These are phyloP conservation scores for Tenebrosternarchus preto DNA, from an alignment of 2,113 vertebrate genomes.

Conservation along the genomic window DNA sequence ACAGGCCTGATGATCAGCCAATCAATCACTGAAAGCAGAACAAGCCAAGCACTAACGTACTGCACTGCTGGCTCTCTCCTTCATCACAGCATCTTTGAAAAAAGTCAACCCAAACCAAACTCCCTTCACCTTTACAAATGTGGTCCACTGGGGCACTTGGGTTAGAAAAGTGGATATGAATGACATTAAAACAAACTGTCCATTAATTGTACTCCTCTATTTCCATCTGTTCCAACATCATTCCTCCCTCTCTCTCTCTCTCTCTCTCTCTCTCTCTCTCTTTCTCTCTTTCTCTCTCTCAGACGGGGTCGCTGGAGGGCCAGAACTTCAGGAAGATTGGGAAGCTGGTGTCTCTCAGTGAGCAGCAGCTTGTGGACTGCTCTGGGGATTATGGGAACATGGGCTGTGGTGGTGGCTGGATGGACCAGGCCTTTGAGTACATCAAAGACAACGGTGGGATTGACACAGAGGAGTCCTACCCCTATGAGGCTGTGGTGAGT, in stretches of 20 bases:
- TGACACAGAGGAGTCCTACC: constrained; percentile 76
- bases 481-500: constrained; percentile 73
- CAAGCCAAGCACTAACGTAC: too few species aligned
- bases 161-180: too few species aligned
- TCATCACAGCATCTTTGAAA: too few species aligned
- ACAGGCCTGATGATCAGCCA: too few species aligned
- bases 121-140: not conserved
- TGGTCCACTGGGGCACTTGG: too few species aligned
- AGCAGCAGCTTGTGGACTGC: constrained; percentile 82
- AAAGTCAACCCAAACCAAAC: not conserved
- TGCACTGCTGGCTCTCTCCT: too few species aligned
- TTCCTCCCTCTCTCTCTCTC: too few species aligned
- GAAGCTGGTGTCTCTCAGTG: constrained; percentile 76
- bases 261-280: not conserved
- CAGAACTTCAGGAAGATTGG: constrained; percentile 73
- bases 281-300: not conserved
- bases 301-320: constrained; percentile 78
- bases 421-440: constrained; percentile 74
- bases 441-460: constrained; percentile 69
- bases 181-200: too few species aligned
- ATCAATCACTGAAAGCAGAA: too few species aligned
- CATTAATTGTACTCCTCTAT: not conserved
- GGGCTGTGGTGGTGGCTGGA: constrained; percentile 72
- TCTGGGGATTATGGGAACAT: constrained; percentile 68
- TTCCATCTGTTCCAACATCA: not conserved